A percentile compares a stretch with the other conserved stretches of the same genome.
Evolutionary conservation across 2,888 invertebrate species (phyloP).

Genomic region (Masnerella sp.): DNA sequence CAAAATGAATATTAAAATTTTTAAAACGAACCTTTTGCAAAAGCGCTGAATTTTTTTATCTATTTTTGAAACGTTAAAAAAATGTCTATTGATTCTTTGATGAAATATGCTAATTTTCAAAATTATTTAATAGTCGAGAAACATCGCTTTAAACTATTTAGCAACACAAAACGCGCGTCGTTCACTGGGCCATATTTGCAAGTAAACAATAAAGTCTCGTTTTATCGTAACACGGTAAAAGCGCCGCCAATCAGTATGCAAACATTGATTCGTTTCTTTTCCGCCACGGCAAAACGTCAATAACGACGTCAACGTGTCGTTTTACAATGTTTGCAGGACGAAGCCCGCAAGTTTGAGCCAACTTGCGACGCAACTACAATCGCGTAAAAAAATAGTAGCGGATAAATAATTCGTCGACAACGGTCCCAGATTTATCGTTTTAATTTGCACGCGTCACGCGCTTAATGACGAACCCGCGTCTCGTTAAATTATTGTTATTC

Average conservation of each 20-base stretch:
- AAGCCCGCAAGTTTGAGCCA: conserved; percentile 5
- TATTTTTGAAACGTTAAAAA: too few species aligned
- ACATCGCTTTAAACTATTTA: too few species aligned
- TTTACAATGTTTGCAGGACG: conserved; percentile 8
- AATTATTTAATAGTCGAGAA: too few species aligned
- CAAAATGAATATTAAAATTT: too few species aligned
- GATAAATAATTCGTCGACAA: conserved; percentile 28
- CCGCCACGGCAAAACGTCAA: conserved; percentile 9
- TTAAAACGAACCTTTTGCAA: too few species aligned
- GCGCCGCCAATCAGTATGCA: conserved; percentile 3
- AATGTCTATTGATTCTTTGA: too few species aligned
- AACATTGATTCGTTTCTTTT: conserved; percentile 18
- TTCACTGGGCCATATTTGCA: too few species aligned
- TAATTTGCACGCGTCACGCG: conserved; percentile 15
- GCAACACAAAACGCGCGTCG: too few species aligned
- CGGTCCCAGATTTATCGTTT: conserved; percentile 30
- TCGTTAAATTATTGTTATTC: conserved; percentile 31
- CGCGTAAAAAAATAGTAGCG: conserved; percentile 13
- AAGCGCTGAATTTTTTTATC: too few species aligned
- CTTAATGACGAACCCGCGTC: conserved; percentile 20
- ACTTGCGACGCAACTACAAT: conserved; percentile 8
- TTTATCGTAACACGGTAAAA: neutral
- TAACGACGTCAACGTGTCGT: conserved; percentile 20
- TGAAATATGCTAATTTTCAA: too few species aligned
- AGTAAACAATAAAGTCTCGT: too few species aligned